phyloP scores from a whole-genome alignment of 2,113 vertebrate species.

The Gymnogyps californianus region DNA sequence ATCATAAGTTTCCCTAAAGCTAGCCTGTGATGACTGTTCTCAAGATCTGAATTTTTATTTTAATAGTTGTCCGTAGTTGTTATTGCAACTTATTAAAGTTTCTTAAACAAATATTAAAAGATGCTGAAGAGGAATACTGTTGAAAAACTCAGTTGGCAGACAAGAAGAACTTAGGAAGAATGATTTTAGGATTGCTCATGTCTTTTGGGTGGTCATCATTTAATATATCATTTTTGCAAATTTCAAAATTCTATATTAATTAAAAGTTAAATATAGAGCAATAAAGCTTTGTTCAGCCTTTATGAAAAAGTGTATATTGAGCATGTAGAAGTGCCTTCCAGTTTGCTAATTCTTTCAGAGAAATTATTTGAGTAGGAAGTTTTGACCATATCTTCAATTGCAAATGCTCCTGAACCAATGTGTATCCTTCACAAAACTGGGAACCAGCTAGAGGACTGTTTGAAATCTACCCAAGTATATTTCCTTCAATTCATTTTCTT shows the following conservation, averaged over 20 bases:
- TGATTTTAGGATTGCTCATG: background rate
- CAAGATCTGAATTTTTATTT: background rate
- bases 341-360: background rate
- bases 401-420: background rate
- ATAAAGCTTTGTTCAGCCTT: background rate
- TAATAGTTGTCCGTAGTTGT: background rate
- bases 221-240: background rate
- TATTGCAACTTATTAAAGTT: background rate
- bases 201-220: background rate
- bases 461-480: background rate
- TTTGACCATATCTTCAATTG: background rate
- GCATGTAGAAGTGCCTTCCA: background rate
- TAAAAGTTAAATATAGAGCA: background rate
- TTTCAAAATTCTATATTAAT: background rate
- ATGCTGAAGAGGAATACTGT: background rate
- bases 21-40: background rate
- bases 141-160: background rate
- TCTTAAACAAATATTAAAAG: background rate
- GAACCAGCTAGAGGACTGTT: background rate
- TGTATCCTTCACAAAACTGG: background rate
- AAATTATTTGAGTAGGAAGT: background rate
- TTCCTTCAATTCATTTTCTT: background rate
- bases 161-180: background rate
- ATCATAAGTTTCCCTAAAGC: background rate
- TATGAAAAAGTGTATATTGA: background rate